Conservation (phyloP, 1,140 invertebrate species). For the Neuroterus valhalla region DNA sequence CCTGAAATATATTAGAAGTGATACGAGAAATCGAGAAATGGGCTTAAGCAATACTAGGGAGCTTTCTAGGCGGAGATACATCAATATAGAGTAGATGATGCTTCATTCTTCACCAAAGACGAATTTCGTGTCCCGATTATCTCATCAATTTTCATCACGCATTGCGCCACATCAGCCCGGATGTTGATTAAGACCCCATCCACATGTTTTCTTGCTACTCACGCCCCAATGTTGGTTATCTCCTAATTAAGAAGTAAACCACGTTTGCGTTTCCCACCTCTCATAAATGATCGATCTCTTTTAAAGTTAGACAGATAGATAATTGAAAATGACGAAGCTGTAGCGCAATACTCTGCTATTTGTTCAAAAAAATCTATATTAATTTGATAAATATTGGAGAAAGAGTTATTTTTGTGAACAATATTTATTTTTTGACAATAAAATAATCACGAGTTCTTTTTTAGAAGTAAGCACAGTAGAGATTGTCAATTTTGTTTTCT, state of each 20-base stretch:
- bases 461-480: too few relatives aligned
- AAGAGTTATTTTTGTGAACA: too few relatives aligned
- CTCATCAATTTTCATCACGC: slow-evolving; percentile 63
- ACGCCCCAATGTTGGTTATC: slow-evolving; percentile 55
- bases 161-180: slow-evolving; percentile 52
- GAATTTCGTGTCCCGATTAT: slow-evolving; percentile 49
- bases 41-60: slow-evolving; percentile 36
- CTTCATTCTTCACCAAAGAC: slow-evolving; percentile 50
- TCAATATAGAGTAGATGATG: slow-evolving; percentile 47
- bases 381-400: too few relatives aligned
- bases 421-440: too few relatives aligned
- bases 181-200: slow-evolving; percentile 58
- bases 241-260: slow-evolving; percentile 56
- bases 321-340: slow-evolving; percentile 51
- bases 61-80: slow-evolving; percentile 38
- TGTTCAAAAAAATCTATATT: too few relatives aligned
- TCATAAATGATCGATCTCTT: slow-evolving; percentile 59
- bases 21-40: slow-evolving; percentile 4
- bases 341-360: too few relatives aligned
- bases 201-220: slow-evolving; percentile 56
- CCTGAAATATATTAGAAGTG: not conserved
- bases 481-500: too few relatives aligned
- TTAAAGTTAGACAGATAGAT: slow-evolving; percentile 52
- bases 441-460: too few relatives aligned
- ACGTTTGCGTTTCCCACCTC: slow-evolving; percentile 51